A percentile compares a stretch with the other conserved stretches of the same genome.
phyloP scores from a whole-genome alignment of 2,113 vertebrate species.

The Speoplatyrhinus poulsoni region DNA sequence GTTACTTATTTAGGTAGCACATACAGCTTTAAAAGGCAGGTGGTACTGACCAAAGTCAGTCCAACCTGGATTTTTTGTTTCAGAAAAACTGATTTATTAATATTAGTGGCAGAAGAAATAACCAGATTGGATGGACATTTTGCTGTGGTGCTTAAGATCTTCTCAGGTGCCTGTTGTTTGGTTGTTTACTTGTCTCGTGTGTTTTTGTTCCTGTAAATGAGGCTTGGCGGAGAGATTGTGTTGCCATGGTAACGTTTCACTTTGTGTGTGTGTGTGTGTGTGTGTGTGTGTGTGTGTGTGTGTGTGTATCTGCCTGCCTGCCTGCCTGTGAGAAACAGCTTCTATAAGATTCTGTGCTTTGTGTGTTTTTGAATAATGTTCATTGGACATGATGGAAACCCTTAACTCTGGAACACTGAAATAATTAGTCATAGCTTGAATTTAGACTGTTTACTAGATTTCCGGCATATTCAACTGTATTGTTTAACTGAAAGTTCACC shows the following conservation, averaged over 20 bases:
- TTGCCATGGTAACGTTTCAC: conserved; percentile 3
- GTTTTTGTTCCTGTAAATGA: conserved; percentile 19
- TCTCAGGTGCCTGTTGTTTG: conserved; percentile 24
- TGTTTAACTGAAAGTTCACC: too few species aligned
- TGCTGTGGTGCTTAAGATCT: conserved; percentile 31
- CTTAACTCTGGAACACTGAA: too few species aligned
- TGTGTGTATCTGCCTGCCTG: neutral
- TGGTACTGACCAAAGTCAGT: too few species aligned
- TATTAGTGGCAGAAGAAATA: neutral
- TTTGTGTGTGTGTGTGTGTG: conserved; percentile 1
- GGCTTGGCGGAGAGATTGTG: conserved; percentile 19
- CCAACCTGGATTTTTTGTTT: neutral
- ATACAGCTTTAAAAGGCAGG: too few species aligned
- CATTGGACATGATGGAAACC: too few species aligned
- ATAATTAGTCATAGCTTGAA: too few species aligned
- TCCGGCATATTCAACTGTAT: too few species aligned
- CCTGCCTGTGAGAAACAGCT: neutral
- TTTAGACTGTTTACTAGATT: too few species aligned
- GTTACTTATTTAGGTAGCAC: too few species aligned
- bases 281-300: neutral
- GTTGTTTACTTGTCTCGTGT: conserved; percentile 7
- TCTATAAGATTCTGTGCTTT: too few species aligned
- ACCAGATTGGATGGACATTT: conserved; percentile 4
- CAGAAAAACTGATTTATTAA: neutral
- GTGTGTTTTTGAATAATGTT: too few species aligned